Base-by-base conservation (phyloP, 2,888 invertebrate genomes). In the Petrolisthes cinctipes region DNA sequence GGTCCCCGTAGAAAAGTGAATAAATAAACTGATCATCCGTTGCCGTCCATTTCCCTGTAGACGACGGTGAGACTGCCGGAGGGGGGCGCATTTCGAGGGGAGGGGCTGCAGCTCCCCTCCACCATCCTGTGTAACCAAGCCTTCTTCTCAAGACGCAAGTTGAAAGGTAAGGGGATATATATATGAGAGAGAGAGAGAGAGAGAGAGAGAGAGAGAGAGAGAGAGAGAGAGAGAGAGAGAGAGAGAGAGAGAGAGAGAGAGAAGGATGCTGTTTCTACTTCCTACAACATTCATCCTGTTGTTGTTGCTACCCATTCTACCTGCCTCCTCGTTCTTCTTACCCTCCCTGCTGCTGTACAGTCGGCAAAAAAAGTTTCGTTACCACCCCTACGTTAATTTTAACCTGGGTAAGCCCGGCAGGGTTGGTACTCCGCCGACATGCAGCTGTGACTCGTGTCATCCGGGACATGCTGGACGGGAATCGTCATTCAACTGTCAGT, bases 101-200 rank as follows among this genome's bases (percentile, higher is more conserved):
- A 37, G 37, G 84, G 68, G 4, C 87, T 88, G 2, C 87, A 80
- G 37, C 71, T 88, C 3, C 87, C 87, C 37, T 88, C 87, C 1
- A 81, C 78, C 11, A 66, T 51, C 37, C 14, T 88, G 2, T 88
- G 87, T 53, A 88, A 88, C 61, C 56, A 23, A 6, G 80, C 57
- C 56, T 80, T 61, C 61, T 80, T 80, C 80, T 80, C 80, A 2
- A 56, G 80, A 37, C 20, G 80, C 17, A 80, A 80, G 61, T 17
- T 61, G 61, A 11, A 57, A 23, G 61, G 80, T 57, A 37, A 80
- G 80, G 17, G 5, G 6, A 5, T n/a, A 5, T 5, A 17, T 11
- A 1, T 5, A 11, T 7, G 4, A 76, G 51, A 23, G 57, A 57
- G 54, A 79, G n/a, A 54, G 3, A 54, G 54, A 7, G 4, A 9